Base-by-base conservation (phyloP, 1,140 invertebrate genomes). In the Plodia interpunctella region DNA sequence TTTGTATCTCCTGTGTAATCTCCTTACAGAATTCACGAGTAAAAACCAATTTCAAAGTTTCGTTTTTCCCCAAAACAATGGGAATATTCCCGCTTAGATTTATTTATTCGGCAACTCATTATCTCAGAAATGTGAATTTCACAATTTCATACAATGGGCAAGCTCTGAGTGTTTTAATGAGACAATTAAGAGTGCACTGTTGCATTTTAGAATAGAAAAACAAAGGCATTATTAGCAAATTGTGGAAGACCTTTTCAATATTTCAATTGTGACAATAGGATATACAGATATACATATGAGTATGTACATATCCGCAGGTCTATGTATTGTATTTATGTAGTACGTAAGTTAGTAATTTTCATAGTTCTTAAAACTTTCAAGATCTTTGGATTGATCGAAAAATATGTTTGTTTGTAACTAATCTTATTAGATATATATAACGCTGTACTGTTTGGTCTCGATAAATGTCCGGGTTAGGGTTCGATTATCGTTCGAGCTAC, bases 71-170 rank as follows among this genome's bases (percentile, higher is more conserved):
- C 1, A 9, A 32, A 44, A 44, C 38, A 44, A 44, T 15, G 38
- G 13, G 13, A n/a, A 15, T 15, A 10, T 44, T 15, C 38, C 15
- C n/a, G n/a, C 38, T 44, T 44, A 44, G 38, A 44, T 44, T 44
- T 44, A 44, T 44, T 44, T 44, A 44, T 44, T 44, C 38, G 38
- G 13, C 13, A 13, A 44, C 38, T 44, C 38, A 44, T 44, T 44
- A 44, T 44, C 38, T 44, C 38, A 44, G 38, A 44, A 44, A 44
- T 15, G 13, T 44, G 38, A 44, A 44, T 44, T 44, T 15, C 38
- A 44, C 38, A 44, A 44, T 44, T 44, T 15, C 38, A 44, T n/a
- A 44, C 38, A 44, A 44, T 44, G 38, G 38, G 6, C 2, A 2
- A 15, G 38, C 5, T 5, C 13, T 17, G 3, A 5, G 13, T 4